Evolutionary conservation across 2,888 invertebrate species (phyloP), one percentile per base, ranked within the genome.

Genomic region (Falcaria lacertinaria): DNA sequence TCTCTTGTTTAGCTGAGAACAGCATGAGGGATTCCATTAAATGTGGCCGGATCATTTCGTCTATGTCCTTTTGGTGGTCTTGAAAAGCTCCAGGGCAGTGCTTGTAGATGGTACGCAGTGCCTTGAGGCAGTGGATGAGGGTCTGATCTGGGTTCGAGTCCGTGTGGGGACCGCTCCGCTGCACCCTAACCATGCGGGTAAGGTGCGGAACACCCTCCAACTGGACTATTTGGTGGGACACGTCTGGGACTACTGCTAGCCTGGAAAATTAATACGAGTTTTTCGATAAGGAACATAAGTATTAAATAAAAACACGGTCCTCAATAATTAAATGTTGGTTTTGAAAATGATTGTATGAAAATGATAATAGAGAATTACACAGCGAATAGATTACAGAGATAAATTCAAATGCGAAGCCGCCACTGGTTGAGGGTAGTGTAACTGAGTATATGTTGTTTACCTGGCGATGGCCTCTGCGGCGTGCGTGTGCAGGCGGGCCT

Each of bases 401-500:
- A 6, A 19, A 19, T 19, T 19, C 19, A 19, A 19, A 19, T 3
- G 19, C 19, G 19, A 4, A 19, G n/a, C n/a, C n/a, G n/a, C n/a
- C n/a, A n/a, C n/a, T 25, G 4, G 2, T 25, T 2, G 11, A 8
- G 2, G 25, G 5, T 2, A 25, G 8, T 2, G 8, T 28, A 11
- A 34, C 14, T n/a, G 6, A 4, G 4, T 36, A 46, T 54, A 51
- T 19, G 6, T 4, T 19, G 6, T 3, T 19, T 70, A 93, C 94
- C 94, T 92, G 1, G 96, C 94, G 34, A 97, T 89, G 3, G 96
- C 96, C 45, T 96, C 95, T 1, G 95, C 94, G 1, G 96, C 92
- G 64, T 97, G 96, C 63, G 94, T 94, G 65, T 96, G 95, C 34
- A 97, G 89, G 1, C 92, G 68, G 34, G 93, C 91, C 65, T 95